Evolutionary conservation across 1,140 invertebrate species (phyloP).

Genomic region (Pseudomyrmex flavicornis): DNA sequence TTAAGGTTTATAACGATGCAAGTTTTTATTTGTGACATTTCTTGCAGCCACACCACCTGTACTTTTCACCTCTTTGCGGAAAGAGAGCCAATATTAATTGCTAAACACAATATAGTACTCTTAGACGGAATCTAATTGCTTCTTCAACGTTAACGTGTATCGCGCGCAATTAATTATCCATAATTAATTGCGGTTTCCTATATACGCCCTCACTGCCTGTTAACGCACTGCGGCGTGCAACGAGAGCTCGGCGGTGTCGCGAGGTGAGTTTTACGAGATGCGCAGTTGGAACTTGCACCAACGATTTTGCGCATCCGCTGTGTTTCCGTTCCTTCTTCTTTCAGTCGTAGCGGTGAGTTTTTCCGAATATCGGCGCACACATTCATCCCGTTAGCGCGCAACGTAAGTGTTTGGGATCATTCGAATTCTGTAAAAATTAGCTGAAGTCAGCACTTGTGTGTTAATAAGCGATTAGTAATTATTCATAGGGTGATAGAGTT

Average conservation of each 20-base stretch:
- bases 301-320: neutral
- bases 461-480: too few relatives aligned
- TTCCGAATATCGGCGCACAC: neutral
- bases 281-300: conserved; percentile 45
- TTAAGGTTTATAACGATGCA: conserved; percentile 6
- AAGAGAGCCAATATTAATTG: neutral
- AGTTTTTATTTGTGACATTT: neutral
- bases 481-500: too few relatives aligned
- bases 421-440: neutral
- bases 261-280: conserved; percentile 49
- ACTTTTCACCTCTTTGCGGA: neutral
- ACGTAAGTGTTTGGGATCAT: neutral
- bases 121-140: neutral
- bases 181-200: too few relatives aligned
- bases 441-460: too few relatives aligned
- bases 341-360: conserved; percentile 33
- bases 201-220: conserved; percentile 5
- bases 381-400: neutral
- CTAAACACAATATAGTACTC: neutral
- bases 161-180: too few relatives aligned
- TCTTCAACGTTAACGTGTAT: neutral
- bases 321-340: conserved; percentile 9
- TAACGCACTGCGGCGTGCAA: conserved; percentile 66
- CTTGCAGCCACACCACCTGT: neutral
- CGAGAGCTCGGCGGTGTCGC: neutral